Conservation (phyloP, 2,113 vertebrate genomes). For the Microtus richardsoni region DNA sequence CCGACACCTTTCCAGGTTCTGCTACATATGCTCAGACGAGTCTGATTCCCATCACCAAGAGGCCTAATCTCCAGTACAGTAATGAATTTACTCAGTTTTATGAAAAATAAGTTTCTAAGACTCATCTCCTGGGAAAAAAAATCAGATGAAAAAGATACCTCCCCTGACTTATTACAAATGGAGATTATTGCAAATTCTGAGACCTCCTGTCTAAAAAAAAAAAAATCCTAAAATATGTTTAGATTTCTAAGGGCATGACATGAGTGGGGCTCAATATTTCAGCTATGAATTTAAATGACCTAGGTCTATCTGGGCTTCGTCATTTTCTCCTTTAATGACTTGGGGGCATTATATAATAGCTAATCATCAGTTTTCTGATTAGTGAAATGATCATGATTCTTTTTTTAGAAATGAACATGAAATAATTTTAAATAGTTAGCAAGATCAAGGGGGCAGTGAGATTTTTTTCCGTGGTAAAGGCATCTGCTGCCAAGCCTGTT, state of each 20-base stretch:
- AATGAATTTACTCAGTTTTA: not conserved
- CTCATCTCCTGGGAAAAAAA: not conserved
- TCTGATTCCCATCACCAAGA: not conserved
- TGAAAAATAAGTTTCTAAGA: not conserved
- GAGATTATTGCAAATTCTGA: not conserved
- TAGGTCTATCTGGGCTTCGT: not conserved
- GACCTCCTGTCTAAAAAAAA: not conserved
- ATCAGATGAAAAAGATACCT: not conserved
- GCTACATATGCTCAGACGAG: too few relatives aligned
- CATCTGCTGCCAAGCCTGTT: not conserved
- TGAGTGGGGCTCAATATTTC: not conserved
- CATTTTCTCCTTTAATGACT: slow-evolving; percentile 40
- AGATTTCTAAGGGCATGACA: not conserved
- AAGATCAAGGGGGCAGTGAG: too few relatives aligned
- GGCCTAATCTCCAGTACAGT: not conserved
- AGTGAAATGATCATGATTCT: not conserved
- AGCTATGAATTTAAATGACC: slow-evolving; percentile 24
- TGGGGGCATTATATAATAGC: not conserved
- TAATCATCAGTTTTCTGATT: not conserved
- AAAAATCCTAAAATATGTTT: slow-evolving; percentile 9
- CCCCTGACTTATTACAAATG: not conserved
- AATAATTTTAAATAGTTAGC: not conserved
- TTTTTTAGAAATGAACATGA: not conserved
- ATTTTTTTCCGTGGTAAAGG: not conserved
- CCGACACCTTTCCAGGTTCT: not conserved